Evolutionary conservation across 2,797 vertebrate species (phyloP).

Genomic region (Pogoniulus pusillus): DNA sequence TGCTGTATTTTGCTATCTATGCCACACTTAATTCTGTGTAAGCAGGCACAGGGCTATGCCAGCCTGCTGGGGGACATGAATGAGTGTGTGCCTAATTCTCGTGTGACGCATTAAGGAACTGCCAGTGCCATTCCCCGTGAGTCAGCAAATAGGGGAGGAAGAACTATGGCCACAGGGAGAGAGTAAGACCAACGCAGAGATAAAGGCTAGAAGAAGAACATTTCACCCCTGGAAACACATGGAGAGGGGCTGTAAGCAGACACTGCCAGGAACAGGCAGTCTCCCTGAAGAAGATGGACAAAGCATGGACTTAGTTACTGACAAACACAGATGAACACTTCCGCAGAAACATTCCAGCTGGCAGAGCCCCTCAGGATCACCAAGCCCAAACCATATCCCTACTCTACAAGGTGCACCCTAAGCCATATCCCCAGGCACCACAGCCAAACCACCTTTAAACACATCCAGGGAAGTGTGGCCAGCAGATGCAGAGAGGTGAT

Average conservation of each 20-base stretch:
- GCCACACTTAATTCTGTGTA: accelerated
- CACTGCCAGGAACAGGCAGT: background rate
- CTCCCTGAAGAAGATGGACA: background rate
- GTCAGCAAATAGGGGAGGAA: background rate
- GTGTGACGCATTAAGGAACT: background rate
- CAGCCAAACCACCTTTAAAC: too few species aligned
- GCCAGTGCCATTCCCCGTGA: background rate
- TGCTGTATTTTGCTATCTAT: background rate
- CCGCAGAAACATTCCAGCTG: too few species aligned
- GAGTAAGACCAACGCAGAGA: background rate
- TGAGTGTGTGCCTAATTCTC: accelerated
- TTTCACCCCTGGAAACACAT: accelerated
- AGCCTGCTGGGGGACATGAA: accelerated
- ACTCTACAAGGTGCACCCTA: too few species aligned
- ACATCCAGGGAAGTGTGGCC: too few species aligned
- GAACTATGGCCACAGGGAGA: background rate
- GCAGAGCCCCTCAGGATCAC: too few species aligned
- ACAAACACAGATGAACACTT: accelerated
- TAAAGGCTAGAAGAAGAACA: background rate
- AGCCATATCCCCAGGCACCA: too few species aligned
- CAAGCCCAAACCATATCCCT: too few species aligned
- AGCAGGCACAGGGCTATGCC: accelerated
- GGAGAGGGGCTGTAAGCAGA: background rate
- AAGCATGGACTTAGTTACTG: background rate
- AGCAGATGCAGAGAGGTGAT: too few species aligned